These are phyloP conservation scores for Melanotaenia nigrans DNA, from an alignment of 2,797 vertebrate species.

Conservation along the genomic window DNA sequence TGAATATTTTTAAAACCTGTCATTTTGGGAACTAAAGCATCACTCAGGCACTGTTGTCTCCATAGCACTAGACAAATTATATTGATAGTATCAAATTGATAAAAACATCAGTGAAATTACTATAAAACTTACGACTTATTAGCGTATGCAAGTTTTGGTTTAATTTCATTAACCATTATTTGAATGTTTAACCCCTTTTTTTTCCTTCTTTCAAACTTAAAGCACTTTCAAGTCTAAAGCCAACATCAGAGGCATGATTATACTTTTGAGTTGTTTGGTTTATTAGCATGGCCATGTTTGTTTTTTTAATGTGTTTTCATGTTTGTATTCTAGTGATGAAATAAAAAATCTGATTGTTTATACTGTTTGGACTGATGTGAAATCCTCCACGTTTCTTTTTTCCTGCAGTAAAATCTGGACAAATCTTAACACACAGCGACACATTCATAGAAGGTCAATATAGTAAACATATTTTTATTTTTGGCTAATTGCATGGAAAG, in stretches of 20 bases:
- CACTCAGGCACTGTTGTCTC: constrained; percentile 41
- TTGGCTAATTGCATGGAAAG: background rate
- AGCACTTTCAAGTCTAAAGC: constrained; percentile 55
- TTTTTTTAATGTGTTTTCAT: constrained; percentile 37
- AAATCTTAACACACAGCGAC: background rate
- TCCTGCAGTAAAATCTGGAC: background rate
- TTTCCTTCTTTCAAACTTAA: constrained; percentile 12
- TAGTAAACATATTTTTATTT: background rate
- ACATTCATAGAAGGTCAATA: background rate
- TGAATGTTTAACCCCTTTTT: background rate
- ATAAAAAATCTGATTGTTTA: constrained; percentile 63
- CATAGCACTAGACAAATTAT: constrained; percentile 27
- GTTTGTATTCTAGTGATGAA: constrained; percentile 62
- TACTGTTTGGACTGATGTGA: background rate
- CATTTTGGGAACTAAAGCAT: constrained; percentile 10
- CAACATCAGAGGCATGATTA: constrained; percentile 20
- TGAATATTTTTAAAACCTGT: constrained; percentile 13
- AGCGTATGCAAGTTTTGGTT: constrained; percentile 31
- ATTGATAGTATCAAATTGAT: constrained; percentile 1
- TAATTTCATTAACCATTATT: constrained; percentile 11
- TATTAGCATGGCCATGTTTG: constrained; percentile 36
- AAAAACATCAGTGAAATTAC: constrained; percentile 6
- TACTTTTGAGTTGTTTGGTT: constrained; percentile 27
- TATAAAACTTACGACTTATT: constrained; percentile 4
- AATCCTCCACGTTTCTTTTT: background rate